Evolutionary conservation across 2,888 invertebrate species (phyloP).

Genomic region (Mactromeris polynyma): DNA sequence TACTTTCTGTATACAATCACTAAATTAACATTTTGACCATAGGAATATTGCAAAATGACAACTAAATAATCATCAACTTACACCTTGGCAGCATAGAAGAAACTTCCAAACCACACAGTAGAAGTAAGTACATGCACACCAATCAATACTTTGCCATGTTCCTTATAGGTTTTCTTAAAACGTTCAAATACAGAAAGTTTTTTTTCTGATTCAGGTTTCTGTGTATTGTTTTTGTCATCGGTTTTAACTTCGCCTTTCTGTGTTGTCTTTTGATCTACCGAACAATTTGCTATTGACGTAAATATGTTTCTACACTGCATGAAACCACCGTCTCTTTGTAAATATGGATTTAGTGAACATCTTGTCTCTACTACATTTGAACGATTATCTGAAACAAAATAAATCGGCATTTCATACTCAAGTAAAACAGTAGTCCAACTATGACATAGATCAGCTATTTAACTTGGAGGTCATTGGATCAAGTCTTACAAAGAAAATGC

Average conservation of each 20-base stretch:
- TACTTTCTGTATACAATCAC: too few relatives aligned
- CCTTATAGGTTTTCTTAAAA: slow-evolving; percentile 96
- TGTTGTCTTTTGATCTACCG: neutral
- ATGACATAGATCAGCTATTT: neutral
- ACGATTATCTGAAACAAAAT: neutral
- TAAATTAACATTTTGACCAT: too few relatives aligned
- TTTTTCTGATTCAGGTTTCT: slow-evolving; percentile 27
- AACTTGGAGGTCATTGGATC: too few relatives aligned
- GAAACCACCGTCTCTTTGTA: neutral
- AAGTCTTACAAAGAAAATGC: too few relatives aligned
- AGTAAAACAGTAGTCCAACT: neutral
- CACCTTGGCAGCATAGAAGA: slow-evolving; percentile 95
- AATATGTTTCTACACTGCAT: neutral
- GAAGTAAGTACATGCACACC: slow-evolving; percentile 97
- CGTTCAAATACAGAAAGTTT: slow-evolving; percentile 91
- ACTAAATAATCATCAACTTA: slow-evolving; percentile 86
- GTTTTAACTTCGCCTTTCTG: neutral
- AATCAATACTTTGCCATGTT: slow-evolving; percentile 98
- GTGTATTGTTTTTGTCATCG: neutral
- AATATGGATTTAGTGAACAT: neutral
- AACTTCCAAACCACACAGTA: slow-evolving; percentile 94
- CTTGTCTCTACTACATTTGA: neutral
- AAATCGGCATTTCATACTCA: neutral
- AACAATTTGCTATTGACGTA: neutral
- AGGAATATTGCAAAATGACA: neutral